Evolutionary conservation across 2,113 vertebrate species (phyloP).

Genomic region (Lepisosteus osseus): DNA sequence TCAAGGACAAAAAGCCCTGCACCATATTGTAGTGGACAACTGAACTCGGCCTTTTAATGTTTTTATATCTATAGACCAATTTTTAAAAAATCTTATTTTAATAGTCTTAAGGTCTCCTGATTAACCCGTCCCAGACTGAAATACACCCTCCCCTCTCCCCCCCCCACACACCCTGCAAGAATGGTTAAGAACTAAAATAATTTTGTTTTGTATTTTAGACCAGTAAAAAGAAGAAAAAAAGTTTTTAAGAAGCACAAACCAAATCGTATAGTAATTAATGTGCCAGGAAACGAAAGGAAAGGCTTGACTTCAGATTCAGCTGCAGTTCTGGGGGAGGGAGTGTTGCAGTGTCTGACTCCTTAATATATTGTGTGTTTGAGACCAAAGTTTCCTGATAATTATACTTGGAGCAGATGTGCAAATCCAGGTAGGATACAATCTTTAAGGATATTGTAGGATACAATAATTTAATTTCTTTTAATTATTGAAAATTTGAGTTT

Average conservation of each 20-base stretch:
- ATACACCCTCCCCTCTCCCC: conserved; percentile 2
- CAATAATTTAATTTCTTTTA: not conserved
- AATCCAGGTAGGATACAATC: too few relatives aligned
- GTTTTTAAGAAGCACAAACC: not conserved
- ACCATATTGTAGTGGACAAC: conserved; percentile 75
- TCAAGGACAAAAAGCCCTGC: conserved; percentile 97
- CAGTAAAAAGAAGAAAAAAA: not conserved
- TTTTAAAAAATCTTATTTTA: not conserved
- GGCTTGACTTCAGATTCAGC: not conserved
- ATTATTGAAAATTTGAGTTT: not conserved
- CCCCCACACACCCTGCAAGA: not conserved
- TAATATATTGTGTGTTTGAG: not conserved
- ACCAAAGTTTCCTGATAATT: conserved; percentile 7
- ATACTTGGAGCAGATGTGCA: not conserved
- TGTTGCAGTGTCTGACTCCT: not conserved
- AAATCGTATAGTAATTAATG: not conserved
- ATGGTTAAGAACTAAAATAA: not conserved
- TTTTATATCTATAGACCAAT: not conserved
- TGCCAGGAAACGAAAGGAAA: conserved; percentile 1
- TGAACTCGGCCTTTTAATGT: conserved; percentile 24
- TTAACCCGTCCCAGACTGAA: too few relatives aligned
- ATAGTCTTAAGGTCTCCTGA: too few relatives aligned
- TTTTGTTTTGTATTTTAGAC: not conserved
- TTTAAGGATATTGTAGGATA: too few relatives aligned
- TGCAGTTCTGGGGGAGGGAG: not conserved